Conservation (phyloP, 2,113 vertebrate genomes). For the Eira barbara region DNA sequence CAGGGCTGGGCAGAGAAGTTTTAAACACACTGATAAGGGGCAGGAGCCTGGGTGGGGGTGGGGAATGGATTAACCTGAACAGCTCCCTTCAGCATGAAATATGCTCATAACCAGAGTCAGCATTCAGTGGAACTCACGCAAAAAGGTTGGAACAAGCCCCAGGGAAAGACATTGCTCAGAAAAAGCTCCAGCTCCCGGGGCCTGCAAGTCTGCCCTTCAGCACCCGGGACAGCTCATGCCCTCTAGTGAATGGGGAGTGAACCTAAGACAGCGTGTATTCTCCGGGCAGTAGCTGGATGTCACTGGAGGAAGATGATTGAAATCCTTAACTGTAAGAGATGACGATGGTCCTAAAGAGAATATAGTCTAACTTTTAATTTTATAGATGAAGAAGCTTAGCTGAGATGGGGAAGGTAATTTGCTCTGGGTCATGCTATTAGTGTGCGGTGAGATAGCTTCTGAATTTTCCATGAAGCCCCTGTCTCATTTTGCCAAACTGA, state of each 20-base stretch:
- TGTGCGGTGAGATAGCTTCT: not conserved
- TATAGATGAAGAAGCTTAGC: not conserved
- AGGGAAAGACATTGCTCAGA: not conserved
- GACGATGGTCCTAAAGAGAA: not conserved
- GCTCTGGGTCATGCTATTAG: not conserved
- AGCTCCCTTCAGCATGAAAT: not conserved
- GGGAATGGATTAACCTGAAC: not conserved
- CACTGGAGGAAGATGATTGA: not conserved
- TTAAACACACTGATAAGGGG: not conserved
- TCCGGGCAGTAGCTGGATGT: not conserved
- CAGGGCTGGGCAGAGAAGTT: not conserved
- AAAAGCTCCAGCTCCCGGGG: not conserved
- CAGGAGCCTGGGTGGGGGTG: not conserved
- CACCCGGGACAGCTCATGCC: not conserved
- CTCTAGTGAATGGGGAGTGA: rapidly evolving
- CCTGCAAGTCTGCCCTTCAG: not conserved
- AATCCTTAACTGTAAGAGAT: not conserved
- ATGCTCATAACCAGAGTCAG: not conserved
- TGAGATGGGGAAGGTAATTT: not conserved
- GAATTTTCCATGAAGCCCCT: not conserved
- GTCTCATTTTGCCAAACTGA: not conserved
- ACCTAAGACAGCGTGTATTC: no score
- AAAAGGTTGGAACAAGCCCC: not conserved
- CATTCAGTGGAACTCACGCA: not conserved
- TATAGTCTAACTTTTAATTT: not conserved